Evolutionary conservation across 1,140 invertebrate genomes (phyloP), one percentile per base, ranked within the genome.

Genomic region (Macrosteles quadrilineatus): DNA sequence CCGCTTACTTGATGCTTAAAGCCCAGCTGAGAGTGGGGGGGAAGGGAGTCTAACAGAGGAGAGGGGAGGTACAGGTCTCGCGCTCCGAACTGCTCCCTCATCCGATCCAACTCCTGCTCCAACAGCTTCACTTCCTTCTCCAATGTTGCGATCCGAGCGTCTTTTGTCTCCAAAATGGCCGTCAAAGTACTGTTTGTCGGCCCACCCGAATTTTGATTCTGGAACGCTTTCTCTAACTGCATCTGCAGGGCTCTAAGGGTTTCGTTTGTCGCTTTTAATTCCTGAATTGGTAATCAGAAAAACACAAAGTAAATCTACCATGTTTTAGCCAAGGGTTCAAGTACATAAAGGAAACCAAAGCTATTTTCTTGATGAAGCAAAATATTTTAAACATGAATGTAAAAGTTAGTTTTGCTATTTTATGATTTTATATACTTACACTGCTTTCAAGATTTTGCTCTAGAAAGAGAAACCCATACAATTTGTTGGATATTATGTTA

Each of bases 111-210:
- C 81, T 91, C 90, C 75, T 83, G 79, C 80, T 90, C 88, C 76
- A 94, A 84, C 75, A 91, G 81, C 68, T 85, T 85, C 70, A 95
- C 87, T 79, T 94, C 90, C 75, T 90, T 89, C 85, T 96, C 92
- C 80, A 96, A 84, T 62, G 89, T 91, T 74, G 88, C 86, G 80
- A 95, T 95, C 77, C 92, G 85, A 71, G 90, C 90, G 81, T 94
- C 91, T 87, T 95, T 91, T 59, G 90, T 91, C 82, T 91, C 90
- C 79, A 92, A 84, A 78, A 92, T 89, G 69, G 90, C 89, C 67
- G 87, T 88, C 77, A 91, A 83, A 70, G 89, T 91, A 75, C 83
- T 86, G 81, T 86, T 88, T 71, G 88, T 86, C 19, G 81, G 77
- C 30, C 80, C 80, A 23, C 80, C 81, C 2, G 79, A 78, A 70